Percentiles rank a stretch among this genome's conserved stretches.
These are phyloP conservation scores for Cecropterus lyciades DNA, from an alignment of 1,140 invertebrate genomes.

Conservation along the genomic window DNA sequence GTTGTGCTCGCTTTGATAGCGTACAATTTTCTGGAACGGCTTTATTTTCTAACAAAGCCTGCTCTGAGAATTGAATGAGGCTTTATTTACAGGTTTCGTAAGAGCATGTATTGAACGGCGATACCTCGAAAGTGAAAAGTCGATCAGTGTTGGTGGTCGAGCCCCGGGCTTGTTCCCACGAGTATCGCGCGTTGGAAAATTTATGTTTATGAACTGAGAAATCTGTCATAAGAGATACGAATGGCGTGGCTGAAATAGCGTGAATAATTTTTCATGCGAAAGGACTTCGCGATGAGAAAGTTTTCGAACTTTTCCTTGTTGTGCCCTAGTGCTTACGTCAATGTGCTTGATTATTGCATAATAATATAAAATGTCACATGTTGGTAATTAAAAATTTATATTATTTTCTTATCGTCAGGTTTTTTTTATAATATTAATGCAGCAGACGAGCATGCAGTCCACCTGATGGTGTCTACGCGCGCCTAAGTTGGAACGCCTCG, in stretches of 20 bases:
- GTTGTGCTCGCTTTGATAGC: slow-evolving; percentile 61
- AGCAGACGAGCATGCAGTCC: too few species aligned
- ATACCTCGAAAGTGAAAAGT: slow-evolving; percentile 76
- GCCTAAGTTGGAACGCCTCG: too few species aligned
- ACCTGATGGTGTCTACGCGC: too few species aligned
- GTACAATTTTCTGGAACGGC: slow-evolving; percentile 77
- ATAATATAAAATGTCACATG: too few species aligned
- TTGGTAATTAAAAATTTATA: too few species aligned
- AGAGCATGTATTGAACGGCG: slow-evolving; percentile 36
- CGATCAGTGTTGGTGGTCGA: slow-evolving; percentile 77
- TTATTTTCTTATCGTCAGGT: too few species aligned
- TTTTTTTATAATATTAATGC: too few species aligned
- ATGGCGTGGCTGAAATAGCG: slow-evolving; percentile 76
- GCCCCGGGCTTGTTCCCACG: slow-evolving; percentile 76
- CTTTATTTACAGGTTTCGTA: slow-evolving; percentile 46
- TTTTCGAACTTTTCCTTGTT: slow-evolving; percentile 22
- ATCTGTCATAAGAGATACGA: slow-evolving; percentile 81
- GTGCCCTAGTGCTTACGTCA: background rate
- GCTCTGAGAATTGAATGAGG: slow-evolving; percentile 27
- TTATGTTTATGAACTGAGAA: slow-evolving; percentile 82
- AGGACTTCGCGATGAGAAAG: slow-evolving; percentile 47
- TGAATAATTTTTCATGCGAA: slow-evolving; percentile 79
- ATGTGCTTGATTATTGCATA: too few species aligned
- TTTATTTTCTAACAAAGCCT: slow-evolving; percentile 73
- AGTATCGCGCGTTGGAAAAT: slow-evolving; percentile 78